These are phyloP conservation scores for Pseudococcus viburni DNA, from an alignment of 2,888 invertebrate genomes.

Conservation along the genomic window DNA sequence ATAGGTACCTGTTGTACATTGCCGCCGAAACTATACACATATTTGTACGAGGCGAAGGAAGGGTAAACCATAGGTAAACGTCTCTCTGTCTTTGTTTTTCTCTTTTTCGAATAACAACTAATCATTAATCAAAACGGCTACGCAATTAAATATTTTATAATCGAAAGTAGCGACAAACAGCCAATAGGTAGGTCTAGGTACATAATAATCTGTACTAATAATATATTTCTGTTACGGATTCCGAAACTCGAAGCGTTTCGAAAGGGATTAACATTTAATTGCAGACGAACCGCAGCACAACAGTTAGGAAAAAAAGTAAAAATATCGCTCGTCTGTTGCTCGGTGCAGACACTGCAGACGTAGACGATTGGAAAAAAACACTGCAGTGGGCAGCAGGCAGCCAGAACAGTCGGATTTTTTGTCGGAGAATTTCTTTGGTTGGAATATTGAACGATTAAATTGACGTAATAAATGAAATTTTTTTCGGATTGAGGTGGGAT, in stretches of 20 bases:
- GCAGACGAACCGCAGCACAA: neutral
- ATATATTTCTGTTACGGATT: slow-evolving; percentile 50
- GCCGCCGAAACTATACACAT: neutral
- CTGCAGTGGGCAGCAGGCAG: too few species aligned
- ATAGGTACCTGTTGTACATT: too few species aligned
- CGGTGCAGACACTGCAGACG: too few species aligned
- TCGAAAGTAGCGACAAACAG: slow-evolving; percentile 57
- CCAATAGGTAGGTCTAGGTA: slow-evolving; percentile 33
- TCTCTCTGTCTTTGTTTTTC: neutral
- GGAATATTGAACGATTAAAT: too few species aligned
- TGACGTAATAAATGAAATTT: too few species aligned
- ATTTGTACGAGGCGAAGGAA: too few species aligned
- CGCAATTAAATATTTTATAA: slow-evolving; percentile 57
- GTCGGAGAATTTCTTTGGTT: too few species aligned
- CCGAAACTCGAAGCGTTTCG: slow-evolving; percentile 42
- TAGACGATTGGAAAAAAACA: too few species aligned
- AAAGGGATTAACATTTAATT: slow-evolving; percentile 54
- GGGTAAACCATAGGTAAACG: neutral
- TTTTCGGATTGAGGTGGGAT: too few species aligned
- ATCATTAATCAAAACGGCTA: slow-evolving; percentile 54
- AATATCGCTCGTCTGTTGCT: too few species aligned
- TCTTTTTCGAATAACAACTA: slow-evolving; percentile 37
- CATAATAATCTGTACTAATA: slow-evolving; percentile 49
- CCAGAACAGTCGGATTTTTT: too few species aligned
- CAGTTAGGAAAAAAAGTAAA: too few species aligned